A percentile compares a stretch with the other conserved stretches of the same genome.
Evolutionary conservation across 2,888 invertebrate genomes (phyloP).

Genomic region (Morinoia aosen): DNA sequence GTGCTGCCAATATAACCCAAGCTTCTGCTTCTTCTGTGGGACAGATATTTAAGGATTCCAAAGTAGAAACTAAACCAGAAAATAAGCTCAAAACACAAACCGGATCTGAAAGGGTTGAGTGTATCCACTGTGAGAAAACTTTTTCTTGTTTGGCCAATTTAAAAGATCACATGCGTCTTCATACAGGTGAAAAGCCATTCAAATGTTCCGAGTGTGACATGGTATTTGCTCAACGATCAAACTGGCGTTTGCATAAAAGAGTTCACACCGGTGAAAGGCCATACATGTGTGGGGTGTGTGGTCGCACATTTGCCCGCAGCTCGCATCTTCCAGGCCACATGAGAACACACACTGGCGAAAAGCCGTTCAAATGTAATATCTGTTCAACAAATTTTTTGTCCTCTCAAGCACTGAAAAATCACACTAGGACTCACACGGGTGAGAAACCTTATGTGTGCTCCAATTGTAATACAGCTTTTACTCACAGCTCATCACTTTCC

Average conservation of each 20-base stretch:
- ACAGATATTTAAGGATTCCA: constrained; percentile 38
- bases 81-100: constrained; percentile 48
- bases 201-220: constrained; percentile 66
- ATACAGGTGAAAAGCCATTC: constrained; percentile 66
- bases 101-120: constrained; percentile 60
- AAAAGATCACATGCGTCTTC: constrained; percentile 66
- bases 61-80: constrained; percentile 35
- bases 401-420: constrained; percentile 67
- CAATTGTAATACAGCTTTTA: constrained; percentile 65
- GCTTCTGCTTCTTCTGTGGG: constrained; percentile 8
- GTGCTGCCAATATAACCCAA: constrained; percentile 50
- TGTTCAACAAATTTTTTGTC: constrained; percentile 64
- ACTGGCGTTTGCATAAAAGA: constrained; percentile 66
- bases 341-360: constrained; percentile 66
- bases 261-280: constrained; percentile 68
- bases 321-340: constrained; percentile 68
- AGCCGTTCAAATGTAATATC: constrained; percentile 63
- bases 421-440: constrained; percentile 65
- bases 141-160: constrained; percentile 67
- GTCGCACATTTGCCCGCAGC: constrained; percentile 66
- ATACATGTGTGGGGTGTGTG: constrained; percentile 67
- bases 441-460: constrained; percentile 66
- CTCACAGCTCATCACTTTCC: constrained; percentile 66
- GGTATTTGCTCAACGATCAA: constrained; percentile 67
- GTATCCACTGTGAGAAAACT: constrained; percentile 64